Evolutionary conservation across 1,140 invertebrate genomes (phyloP), one percentile per base, ranked within the genome.

Genomic region (Coelopa frigida): DNA sequence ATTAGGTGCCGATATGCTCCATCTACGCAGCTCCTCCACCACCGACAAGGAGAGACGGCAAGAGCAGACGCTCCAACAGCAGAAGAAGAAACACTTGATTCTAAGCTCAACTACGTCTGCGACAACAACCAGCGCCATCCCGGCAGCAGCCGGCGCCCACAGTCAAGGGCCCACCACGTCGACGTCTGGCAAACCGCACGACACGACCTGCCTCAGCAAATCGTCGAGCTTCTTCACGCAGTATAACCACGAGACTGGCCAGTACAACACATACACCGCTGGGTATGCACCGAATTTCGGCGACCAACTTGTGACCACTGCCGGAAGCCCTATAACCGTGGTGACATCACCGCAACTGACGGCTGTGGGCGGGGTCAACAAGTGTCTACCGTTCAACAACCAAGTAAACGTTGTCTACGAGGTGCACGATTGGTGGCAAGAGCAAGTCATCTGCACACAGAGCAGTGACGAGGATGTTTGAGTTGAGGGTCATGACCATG

Each of bases 1-100:
- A 18, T n/a, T n/a, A n/a, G n/a, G n/a, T n/a, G n/a, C n/a, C n/a
- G n/a, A n/a, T n/a, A n/a, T n/a, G n/a, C n/a, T n/a, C n/a, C n/a
- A n/a, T n/a, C n/a, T n/a, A n/a, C n/a, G n/a, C n/a, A n/a, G n/a
- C n/a, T n/a, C n/a, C n/a, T n/a, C n/a, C n/a, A n/a, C n/a, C 6
- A 75, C 80, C 8, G 85, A 86, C 40, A 91, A 91, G 64, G 66
- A 70, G 47, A 54, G n/a, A n/a, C n/a, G n/a, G n/a, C n/a, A n/a
- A n/a, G n/a, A n/a, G n/a, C n/a, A n/a, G n/a, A n/a, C n/a, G n/a
- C n/a, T n/a, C n/a, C n/a, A n/a, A n/a, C 60, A 59, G 36, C 63
- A 65, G 37, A 46, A 65, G 3, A 70, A 70, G 29, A 70, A 70
- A 52, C n/a, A n/a, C 10, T 31, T 63, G 20, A 61, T 77, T 29